These are phyloP conservation scores for Tinea semifulvella DNA, from an alignment of 2,888 invertebrate genomes.

Conservation along the genomic window DNA sequence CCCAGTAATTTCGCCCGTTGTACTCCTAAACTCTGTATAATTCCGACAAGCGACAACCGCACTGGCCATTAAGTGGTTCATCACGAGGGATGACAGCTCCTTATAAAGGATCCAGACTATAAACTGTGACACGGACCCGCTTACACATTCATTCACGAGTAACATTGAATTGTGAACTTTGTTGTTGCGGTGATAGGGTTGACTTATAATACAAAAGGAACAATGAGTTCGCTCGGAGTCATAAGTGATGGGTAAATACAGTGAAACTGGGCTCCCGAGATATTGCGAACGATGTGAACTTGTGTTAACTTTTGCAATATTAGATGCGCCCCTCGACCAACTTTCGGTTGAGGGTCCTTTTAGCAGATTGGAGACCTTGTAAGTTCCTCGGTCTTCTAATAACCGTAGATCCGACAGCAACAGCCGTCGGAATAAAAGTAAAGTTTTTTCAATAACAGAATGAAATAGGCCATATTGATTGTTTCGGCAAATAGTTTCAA, in stretches of 20 bases:
- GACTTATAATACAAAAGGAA: too few species aligned
- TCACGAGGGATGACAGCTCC: neutral
- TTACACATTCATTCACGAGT: too few species aligned
- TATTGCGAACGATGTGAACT: conserved; percentile 24
- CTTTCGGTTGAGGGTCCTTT: conserved; percentile 29
- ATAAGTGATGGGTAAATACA: conserved; percentile 13
- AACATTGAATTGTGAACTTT: too few species aligned
- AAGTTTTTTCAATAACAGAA: conserved; percentile 1
- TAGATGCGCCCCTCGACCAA: conserved; percentile 31
- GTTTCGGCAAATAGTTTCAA: neutral
- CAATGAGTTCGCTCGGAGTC: conserved; percentile 3
- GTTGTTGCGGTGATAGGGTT: too few species aligned
- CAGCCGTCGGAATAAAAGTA: neutral
- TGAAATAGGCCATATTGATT: neutral
- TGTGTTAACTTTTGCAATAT: conserved; percentile 52
- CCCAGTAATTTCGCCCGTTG: neutral
- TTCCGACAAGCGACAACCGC: conserved; percentile 1
- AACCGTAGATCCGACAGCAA: neutral
- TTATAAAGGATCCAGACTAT: too few species aligned
- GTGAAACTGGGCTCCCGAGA: conserved; percentile 22
- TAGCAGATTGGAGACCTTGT: conserved; percentile 8
- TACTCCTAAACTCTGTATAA: neutral
- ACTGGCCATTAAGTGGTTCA: conserved; percentile 6
- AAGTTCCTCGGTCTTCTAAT: neutral
- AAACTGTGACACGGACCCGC: too few species aligned